Evolutionary conservation across 2,113 vertebrate genomes (phyloP).

Genomic region (Theristicus caerulescens): DNA sequence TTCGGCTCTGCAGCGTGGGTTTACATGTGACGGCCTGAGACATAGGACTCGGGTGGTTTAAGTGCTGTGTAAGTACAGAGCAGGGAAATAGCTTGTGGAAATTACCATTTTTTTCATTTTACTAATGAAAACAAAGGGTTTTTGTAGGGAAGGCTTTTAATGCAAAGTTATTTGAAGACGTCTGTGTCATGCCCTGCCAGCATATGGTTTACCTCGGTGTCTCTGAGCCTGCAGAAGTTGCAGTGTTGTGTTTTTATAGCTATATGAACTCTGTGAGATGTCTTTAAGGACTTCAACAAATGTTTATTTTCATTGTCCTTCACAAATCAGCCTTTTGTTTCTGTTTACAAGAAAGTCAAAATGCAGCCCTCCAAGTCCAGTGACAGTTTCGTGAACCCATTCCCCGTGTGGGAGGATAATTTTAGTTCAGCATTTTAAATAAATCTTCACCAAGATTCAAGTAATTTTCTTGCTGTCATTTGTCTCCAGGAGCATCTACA

Average conservation of each 20-base stretch:
- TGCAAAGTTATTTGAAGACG: not conserved
- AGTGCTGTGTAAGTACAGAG: not conserved
- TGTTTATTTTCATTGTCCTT: slow-evolving; percentile 1
- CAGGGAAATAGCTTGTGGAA: not conserved
- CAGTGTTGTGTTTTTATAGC: not conserved
- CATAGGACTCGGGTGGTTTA: not conserved
- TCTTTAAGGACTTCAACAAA: not conserved
- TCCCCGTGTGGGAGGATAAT: not conserved
- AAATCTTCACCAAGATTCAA: not conserved
- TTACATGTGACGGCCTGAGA: not conserved
- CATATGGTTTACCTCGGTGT: not conserved
- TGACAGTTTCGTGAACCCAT: not conserved
- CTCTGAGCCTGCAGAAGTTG: not conserved
- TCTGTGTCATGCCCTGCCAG: not conserved
- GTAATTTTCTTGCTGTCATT: not conserved
- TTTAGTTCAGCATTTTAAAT: not conserved
- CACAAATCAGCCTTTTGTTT: slow-evolving; percentile 24
- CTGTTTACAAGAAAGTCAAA: not conserved
- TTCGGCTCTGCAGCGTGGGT: not conserved
- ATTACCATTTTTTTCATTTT: not conserved
- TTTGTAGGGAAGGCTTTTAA: not conserved
- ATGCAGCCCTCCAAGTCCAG: not conserved
- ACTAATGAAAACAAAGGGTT: not conserved
- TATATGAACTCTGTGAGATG: not conserved
- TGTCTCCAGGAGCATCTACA: not conserved